Evolutionary conservation across 2,888 invertebrate genomes (phyloP).

Genomic region (Cremastinae sp.): DNA sequence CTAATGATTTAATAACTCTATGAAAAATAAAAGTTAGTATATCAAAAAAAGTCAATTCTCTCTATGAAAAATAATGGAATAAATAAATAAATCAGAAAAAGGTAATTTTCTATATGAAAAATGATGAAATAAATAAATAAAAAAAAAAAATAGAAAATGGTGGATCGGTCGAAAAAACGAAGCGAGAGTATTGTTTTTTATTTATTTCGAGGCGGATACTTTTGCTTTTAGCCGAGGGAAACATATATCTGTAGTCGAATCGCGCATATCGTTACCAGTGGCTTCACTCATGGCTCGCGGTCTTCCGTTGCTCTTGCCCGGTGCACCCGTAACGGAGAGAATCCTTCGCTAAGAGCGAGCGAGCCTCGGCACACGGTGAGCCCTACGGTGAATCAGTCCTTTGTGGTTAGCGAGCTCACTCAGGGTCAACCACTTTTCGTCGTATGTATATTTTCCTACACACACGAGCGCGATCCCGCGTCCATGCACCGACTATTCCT

Average conservation of each 20-base stretch:
- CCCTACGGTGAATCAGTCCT: constrained; percentile 78
- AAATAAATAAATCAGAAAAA: too few relatives aligned
- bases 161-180: too few relatives aligned
- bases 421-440: constrained; percentile 80
- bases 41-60: too few relatives aligned
- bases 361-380: constrained; percentile 66
- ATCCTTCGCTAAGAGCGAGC: constrained; percentile 58
- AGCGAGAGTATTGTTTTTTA: too few relatives aligned
- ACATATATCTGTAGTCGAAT: constrained; percentile 35
- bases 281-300: constrained; percentile 31
- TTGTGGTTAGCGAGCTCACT: constrained; percentile 75
- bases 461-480: not conserved
- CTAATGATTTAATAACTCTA: too few relatives aligned
- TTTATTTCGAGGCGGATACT: too few relatives aligned
- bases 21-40: too few relatives aligned
- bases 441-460: constrained; percentile 46
- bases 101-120: too few relatives aligned
- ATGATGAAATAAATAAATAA: too few relatives aligned
- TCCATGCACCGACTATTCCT: not conserved
- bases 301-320: constrained; percentile 11
- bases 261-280: constrained; percentile 54
- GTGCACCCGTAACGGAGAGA: constrained; percentile 34
- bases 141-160: too few relatives aligned
- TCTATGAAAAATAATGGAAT: too few relatives aligned
- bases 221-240: constrained; percentile 6